Percentiles rank a stretch among this genome's conserved stretches.
Evolutionary conservation across 2,888 invertebrate species (phyloP).

Genomic region (Drosophila quinaria): DNA sequence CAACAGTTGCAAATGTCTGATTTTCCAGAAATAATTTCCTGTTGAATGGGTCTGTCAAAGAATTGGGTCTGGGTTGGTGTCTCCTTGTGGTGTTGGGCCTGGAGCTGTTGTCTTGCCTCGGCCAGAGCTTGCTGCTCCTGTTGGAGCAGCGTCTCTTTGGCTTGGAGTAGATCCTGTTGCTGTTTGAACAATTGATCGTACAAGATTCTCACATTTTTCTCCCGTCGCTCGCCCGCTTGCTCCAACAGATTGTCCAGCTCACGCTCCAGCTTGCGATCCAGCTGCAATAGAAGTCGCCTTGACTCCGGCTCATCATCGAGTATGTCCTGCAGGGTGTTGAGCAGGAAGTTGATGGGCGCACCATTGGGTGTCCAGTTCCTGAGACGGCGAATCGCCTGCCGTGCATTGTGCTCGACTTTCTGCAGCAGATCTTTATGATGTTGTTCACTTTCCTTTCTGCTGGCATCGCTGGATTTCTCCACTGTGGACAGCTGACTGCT

Average conservation of each 20-base stretch:
- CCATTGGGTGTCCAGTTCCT: slow-evolving; percentile 40
- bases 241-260: slow-evolving; percentile 35
- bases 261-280: slow-evolving; percentile 50
- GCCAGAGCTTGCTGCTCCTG: slow-evolving; percentile 7
- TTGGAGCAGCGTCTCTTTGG: slow-evolving; percentile 22
- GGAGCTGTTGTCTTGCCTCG: slow-evolving; percentile 18
- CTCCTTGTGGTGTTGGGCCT: not conserved
- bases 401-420: slow-evolving; percentile 8
- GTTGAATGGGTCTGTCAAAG: not conserved
- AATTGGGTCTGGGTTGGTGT: not conserved
- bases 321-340: slow-evolving; percentile 30
- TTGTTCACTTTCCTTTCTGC: slow-evolving; percentile 1
- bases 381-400: slow-evolving; percentile 43
- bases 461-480: not conserved
- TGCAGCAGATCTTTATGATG: not conserved
- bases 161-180: slow-evolving; percentile 27
- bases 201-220: slow-evolving; percentile 51
- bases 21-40: not conserved
- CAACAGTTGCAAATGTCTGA: not conserved
- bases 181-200: slow-evolving; percentile 55
- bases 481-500: slow-evolving; percentile 3
- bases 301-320: slow-evolving; percentile 25
- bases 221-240: slow-evolving; percentile 39
- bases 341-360: slow-evolving; percentile 41
- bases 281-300: slow-evolving; percentile 9